Percentiles rank a stretch among this genome's conserved stretches.
These are phyloP conservation scores for Dendropsophus ebraccatus DNA, from an alignment of 2,113 vertebrate species.

Conservation along the genomic window DNA sequence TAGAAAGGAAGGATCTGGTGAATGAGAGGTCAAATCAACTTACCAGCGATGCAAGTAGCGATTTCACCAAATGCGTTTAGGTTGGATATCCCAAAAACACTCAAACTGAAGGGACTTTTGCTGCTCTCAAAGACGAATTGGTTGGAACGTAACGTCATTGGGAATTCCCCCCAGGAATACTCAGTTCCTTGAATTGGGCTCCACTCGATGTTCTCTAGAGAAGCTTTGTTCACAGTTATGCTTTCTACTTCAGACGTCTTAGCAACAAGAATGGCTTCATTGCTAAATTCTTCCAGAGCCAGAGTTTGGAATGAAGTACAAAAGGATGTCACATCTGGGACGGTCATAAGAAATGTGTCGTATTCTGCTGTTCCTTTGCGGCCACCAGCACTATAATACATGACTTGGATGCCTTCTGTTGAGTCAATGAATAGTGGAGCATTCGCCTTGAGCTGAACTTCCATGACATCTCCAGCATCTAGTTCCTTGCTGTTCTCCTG, in stretches of 20 bases:
- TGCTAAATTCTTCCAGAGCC: slow-evolving; percentile 64
- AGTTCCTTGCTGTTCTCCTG: slow-evolving; percentile 33
- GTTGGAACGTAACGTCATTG: background rate
- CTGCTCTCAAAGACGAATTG: slow-evolving; percentile 57
- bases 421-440: slow-evolving; percentile 67
- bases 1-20: too few species aligned
- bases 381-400: slow-evolving; percentile 72
- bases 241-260: slow-evolving; percentile 46
- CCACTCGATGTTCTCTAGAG: slow-evolving; percentile 63
- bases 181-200: slow-evolving; percentile 63
- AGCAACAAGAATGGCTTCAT: slow-evolving; percentile 71
- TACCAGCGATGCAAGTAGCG: slow-evolving; percentile 68
- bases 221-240: slow-evolving; percentile 61
- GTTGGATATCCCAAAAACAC: slow-evolving; percentile 68
- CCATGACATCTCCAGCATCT: background rate
- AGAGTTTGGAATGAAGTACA: slow-evolving; percentile 71
- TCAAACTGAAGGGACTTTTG: slow-evolving; percentile 69
- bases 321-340: slow-evolving; percentile 69
- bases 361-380: background rate
- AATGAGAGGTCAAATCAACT: too few species aligned
- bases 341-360: slow-evolving; percentile 71
- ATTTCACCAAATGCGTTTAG: slow-evolving; percentile 70
- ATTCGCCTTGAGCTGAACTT: slow-evolving; percentile 48
- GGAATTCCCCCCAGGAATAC: slow-evolving; percentile 72
- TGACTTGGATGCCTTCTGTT: slow-evolving; percentile 73